phyloP scores from a whole-genome alignment of 2,113 vertebrate genomes.

The Cisticola juncidis region DNA sequence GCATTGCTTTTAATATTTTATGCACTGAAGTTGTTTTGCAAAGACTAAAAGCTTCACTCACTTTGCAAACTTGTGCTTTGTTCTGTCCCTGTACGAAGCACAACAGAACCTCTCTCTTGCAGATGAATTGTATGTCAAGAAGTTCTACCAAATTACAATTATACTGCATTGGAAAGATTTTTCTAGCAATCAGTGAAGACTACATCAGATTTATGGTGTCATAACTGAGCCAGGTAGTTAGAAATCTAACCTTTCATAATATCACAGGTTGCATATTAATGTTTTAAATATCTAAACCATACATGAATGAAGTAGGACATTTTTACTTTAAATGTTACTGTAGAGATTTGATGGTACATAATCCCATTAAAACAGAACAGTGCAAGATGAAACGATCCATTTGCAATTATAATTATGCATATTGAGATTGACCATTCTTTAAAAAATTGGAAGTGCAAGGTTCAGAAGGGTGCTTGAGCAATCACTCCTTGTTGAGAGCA shows the following conservation, averaged over 20 bases:
- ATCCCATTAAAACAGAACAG: slow-evolving; percentile 40
- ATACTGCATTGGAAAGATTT: not conserved
- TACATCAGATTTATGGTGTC: not conserved
- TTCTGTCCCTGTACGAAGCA: not conserved
- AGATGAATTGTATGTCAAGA: not conserved
- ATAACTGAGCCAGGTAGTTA: not conserved
- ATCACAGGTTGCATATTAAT: slow-evolving; percentile 20
- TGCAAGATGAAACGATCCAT: not conserved
- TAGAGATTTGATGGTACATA: not conserved
- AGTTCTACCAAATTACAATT: not conserved
- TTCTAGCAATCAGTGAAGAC: not conserved
- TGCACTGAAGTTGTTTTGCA: slow-evolving; percentile 10
- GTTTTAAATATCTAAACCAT: not conserved
- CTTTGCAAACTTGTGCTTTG: not conserved
- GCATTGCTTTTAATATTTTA: slow-evolving; percentile 57
- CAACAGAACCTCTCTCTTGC: not conserved
- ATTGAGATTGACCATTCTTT: slow-evolving; percentile 19
- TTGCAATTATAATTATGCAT: slow-evolving; percentile 40
- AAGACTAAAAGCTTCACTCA: slow-evolving; percentile 28
- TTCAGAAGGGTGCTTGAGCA: slow-evolving; percentile 8
- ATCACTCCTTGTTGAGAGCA: slow-evolving; percentile 39
- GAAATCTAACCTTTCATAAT: slow-evolving; percentile 19
- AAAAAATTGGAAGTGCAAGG: slow-evolving; percentile 17
- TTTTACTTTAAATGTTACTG: slow-evolving; percentile 40
- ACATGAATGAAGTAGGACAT: not conserved